Base-by-base conservation (phyloP, 2,797 vertebrate genomes). In the Hydrocynus forskahlii region DNA sequence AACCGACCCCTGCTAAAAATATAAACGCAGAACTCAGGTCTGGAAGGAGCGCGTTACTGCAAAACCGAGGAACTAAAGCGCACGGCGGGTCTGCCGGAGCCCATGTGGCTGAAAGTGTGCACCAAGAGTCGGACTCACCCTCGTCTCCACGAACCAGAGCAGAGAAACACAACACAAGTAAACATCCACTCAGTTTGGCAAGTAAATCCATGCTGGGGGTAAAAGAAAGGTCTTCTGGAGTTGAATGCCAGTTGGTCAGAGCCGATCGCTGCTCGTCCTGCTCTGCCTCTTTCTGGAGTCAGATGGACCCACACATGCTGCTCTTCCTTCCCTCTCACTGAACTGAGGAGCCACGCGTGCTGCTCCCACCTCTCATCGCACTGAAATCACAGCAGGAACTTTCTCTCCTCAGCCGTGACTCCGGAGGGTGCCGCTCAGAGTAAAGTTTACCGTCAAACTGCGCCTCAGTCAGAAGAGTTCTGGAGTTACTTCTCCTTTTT, bases 141-240 rank as follows among this genome's bases (percentile, higher is more conserved):
- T 92, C 90, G 76, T 95, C 93, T 77, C 91, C 94, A 78, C 83
- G 75, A 83, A 91, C 94, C 88, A 89, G 83, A 0, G 79, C 83
- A 78, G 93, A 89, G 71, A 91, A 89, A 87, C 91, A 92, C 87
- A 84, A 86, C 74, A 94, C 87, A 62, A 88, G 90, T 88, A 96
- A 84, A 90, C 94, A 91, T 93, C 94, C 91, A 93, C 92, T 93
- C 82, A 91, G 86, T 83, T 93, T 88, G 71, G 86, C 76, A 88
- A 91, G 82, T 83, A 93, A 90, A 95, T 95, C 95, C 96, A 96
- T 96, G 73, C 88, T 81, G 83, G 78, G 80, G 83, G 69, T 75
- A 79, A 85, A 76, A 45, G 74, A 45, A 60, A 57, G 17, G 63
- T 64, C 13, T 19, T 19, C 1, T 35, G 62, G 62, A 7, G 25